Conservation (phyloP, 2,113 vertebrate species). For the Oncorhynchus masou region DNA sequence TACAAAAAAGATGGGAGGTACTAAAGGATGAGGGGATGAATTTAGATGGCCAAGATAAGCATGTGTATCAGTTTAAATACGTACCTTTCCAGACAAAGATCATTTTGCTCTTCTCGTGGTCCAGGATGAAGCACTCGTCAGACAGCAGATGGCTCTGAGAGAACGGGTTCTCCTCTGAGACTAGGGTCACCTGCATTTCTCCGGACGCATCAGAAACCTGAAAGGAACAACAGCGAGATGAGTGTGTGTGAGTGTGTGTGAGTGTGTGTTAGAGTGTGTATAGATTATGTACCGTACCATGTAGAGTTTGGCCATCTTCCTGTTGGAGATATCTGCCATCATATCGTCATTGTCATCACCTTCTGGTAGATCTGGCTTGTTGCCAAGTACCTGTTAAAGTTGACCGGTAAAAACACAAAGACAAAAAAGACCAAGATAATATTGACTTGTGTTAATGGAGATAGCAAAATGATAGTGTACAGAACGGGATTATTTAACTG, state of each 20-base stretch:
- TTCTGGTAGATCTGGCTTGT: constrained; percentile 73
- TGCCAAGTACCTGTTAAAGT: constrained; percentile 79
- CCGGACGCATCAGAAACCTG: constrained; percentile 91
- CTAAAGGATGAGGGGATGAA: background rate
- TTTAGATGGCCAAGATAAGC: background rate
- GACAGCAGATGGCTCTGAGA: constrained; percentile 78
- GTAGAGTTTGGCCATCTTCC: constrained; percentile 87
- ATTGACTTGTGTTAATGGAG: background rate
- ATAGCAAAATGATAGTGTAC: background rate
- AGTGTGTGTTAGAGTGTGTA: background rate
- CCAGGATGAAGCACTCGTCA: constrained; percentile 90
- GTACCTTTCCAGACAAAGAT: constrained; percentile 95
- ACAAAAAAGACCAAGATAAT: background rate
- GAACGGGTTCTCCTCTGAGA: constrained; percentile 88
- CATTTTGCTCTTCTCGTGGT: constrained; percentile 80
- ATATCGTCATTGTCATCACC: constrained; percentile 76
- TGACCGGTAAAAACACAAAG: background rate
- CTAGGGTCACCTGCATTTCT: constrained; percentile 78
- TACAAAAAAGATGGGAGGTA: background rate
- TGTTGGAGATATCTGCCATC: constrained; percentile 82
- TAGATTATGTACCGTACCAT: constrained; percentile 57
- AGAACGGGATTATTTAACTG: too few species aligned
- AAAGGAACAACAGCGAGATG: background rate
- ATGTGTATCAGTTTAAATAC: background rate
- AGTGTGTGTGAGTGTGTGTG: background rate